These are phyloP conservation scores for Octopus sinensis DNA, from an alignment of 1,140 invertebrate genomes.

Conservation along the genomic window DNA sequence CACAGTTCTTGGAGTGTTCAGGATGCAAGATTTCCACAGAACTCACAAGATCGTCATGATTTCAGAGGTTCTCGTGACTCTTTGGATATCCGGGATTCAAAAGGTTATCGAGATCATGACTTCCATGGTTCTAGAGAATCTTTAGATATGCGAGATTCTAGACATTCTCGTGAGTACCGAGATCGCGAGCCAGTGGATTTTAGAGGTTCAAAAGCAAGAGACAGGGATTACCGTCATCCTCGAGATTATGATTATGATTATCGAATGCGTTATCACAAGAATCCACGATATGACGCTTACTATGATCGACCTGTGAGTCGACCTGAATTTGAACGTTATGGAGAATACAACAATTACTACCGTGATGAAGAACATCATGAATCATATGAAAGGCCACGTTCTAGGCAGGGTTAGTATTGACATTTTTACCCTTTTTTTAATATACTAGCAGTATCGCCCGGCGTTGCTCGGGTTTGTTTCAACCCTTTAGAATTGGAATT, in stretches of 20 bases:
- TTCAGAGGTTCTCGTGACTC: neutral
- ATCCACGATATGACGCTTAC: slow-evolving; percentile 24
- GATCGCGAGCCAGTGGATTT: no score
- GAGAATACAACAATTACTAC: slow-evolving; percentile 21
- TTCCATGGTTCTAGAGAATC: neutral
- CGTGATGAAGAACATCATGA: slow-evolving; percentile 26
- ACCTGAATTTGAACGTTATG: slow-evolving; percentile 14
- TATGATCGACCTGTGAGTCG: slow-evolving; percentile 35
- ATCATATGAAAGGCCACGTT: slow-evolving; percentile 46
- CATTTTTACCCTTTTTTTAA: neutral
- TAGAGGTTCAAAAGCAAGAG: neutral
- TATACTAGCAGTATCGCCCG: no score
- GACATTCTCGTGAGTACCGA: neutral
- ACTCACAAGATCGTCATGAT: no score
- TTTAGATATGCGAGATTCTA: neutral
- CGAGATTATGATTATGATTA: slow-evolving; percentile 15
- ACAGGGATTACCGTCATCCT: neutral
- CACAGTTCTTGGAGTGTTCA: no score
- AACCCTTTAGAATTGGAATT: no score
- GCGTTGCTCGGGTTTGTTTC: no score
- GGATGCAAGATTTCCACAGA: no score
- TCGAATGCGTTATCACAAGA: neutral
- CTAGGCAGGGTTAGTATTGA: slow-evolving; percentile 34
- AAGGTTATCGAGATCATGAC: neutral
- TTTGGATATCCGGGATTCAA: neutral